A percentile compares a stretch with the other conserved stretches of the same genome.
Evolutionary conservation across 2,888 invertebrate genomes (phyloP).

Genomic region (Lasioglossum zephyrum): DNA sequence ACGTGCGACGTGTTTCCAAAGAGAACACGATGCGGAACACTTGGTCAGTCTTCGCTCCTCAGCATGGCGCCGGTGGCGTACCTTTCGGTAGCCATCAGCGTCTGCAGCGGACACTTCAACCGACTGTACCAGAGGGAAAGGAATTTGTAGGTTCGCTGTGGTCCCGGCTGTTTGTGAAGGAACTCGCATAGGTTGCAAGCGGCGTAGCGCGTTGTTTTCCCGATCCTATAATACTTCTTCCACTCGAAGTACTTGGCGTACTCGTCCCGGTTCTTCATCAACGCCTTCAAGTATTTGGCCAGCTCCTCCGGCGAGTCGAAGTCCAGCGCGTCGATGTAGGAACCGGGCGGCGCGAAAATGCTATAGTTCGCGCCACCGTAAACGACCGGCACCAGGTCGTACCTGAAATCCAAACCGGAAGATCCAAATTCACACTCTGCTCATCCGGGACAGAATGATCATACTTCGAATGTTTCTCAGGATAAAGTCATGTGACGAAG

Average conservation of each 20-base stretch:
- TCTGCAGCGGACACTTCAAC: constrained; percentile 73
- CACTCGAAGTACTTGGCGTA: constrained; percentile 89
- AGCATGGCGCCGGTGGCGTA: constrained; percentile 46
- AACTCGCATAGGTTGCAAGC: constrained; percentile 87
- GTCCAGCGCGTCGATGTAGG: constrained; percentile 88
- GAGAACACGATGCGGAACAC: background rate
- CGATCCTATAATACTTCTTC: constrained; percentile 86
- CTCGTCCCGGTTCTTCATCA: constrained; percentile 85
- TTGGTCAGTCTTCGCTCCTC: constrained; percentile 26
- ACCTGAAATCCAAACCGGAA: constrained; percentile 61
- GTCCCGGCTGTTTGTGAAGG: constrained; percentile 79
- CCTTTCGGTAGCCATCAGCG: constrained; percentile 39
- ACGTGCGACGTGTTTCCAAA: background rate
- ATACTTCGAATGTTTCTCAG: no score
- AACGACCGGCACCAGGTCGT: constrained; percentile 87
- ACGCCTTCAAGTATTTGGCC: constrained; percentile 86
- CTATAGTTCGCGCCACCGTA: constrained; percentile 89
- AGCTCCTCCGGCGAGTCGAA: constrained; percentile 86
- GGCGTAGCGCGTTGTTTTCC: constrained; percentile 84
- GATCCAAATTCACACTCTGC: background rate
- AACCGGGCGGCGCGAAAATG: constrained; percentile 86
- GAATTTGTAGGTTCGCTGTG: constrained; percentile 57
- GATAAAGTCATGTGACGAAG: no score
- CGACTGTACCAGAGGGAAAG: constrained; percentile 73
- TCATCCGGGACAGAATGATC: background rate